These are phyloP conservation scores for Bergia puertoricense DNA, from an alignment of 92 coral and sea anemone species.

Conservation along the genomic window DNA sequence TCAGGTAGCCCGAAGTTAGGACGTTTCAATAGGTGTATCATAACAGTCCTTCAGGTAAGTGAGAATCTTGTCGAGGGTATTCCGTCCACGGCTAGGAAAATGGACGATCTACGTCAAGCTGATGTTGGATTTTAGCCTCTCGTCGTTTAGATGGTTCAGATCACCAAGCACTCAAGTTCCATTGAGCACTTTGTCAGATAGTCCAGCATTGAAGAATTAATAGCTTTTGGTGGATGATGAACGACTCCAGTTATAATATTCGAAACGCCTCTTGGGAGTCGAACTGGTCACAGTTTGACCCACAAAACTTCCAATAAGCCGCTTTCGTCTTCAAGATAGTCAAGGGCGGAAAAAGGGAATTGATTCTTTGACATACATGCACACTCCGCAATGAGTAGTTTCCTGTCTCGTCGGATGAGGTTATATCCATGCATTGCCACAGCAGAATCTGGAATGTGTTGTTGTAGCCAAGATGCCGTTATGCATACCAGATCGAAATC, in stretches of 20 bases:
- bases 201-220: slow-evolving; percentile 46
- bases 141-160: slow-evolving; percentile 56
- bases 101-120: slow-evolving; percentile 56
- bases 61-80: slow-evolving; percentile 46
- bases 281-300: slow-evolving; percentile 53
- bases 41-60: slow-evolving; percentile 48
- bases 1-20: slow-evolving; percentile 56
- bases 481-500: slow-evolving; percentile 56
- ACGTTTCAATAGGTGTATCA: slow-evolving; percentile 39
- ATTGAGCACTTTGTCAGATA: slow-evolving; percentile 39
- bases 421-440: slow-evolving; percentile 44
- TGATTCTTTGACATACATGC: slow-evolving; percentile 47
- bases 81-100: slow-evolving; percentile 53
- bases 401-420: slow-evolving; percentile 58
- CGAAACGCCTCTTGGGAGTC: slow-evolving; percentile 65
- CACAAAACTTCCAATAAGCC: slow-evolving; percentile 56
- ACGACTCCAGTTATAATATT: slow-evolving; percentile 51
- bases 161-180: slow-evolving; percentile 57
- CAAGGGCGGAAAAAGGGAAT: slow-evolving; percentile 52
- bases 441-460: slow-evolving; percentile 54
- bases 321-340: slow-evolving; percentile 19
- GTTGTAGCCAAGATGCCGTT: slow-evolving; percentile 55
- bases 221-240: slow-evolving; percentile 55
- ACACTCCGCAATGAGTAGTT: slow-evolving; percentile 46
- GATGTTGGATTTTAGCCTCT: slow-evolving; percentile 52